Conservation (phyloP, 2,113 vertebrate species). For the Hydrochoerus hydrochaeris region DNA sequence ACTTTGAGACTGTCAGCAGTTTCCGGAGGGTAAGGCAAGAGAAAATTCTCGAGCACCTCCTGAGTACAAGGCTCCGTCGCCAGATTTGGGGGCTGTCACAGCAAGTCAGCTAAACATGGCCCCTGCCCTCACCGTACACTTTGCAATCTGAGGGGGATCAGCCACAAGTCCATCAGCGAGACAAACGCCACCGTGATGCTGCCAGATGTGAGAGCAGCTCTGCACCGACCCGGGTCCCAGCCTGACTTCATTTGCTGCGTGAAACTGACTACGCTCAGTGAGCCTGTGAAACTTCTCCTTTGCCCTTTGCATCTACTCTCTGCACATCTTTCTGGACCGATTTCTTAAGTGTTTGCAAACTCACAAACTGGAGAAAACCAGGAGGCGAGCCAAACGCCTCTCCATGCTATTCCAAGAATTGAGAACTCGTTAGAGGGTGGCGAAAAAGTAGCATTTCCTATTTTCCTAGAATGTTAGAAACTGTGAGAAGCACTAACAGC, state of each 20-base stretch:
- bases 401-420: rapidly evolving
- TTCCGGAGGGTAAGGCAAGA: not conserved
- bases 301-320: not conserved
- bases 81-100: not conserved
- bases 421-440: rapidly evolving
- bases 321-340: not conserved
- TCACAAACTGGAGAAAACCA: not conserved
- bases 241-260: not conserved
- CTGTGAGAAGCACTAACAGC: not conserved
- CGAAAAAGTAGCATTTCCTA: rapidly evolving
- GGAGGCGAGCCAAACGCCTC: not conserved
- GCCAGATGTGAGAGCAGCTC: too few species aligned
- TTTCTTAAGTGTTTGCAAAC: not conserved
- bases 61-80: not conserved
- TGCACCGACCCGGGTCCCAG: not conserved
- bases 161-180: not conserved
- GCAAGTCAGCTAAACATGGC: not conserved
- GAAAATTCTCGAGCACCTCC: rapidly evolving
- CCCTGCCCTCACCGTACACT: not conserved
- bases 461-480: not conserved
- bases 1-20: not conserved
- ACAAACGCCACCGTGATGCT: rapidly evolving
- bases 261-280: not conserved
- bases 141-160: not conserved
- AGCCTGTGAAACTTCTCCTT: not conserved